Percentiles rank a stretch among this genome's conserved stretches.
Conservation (phyloP, 2,113 vertebrate genomes). For the Toxotes chatareus region DNA sequence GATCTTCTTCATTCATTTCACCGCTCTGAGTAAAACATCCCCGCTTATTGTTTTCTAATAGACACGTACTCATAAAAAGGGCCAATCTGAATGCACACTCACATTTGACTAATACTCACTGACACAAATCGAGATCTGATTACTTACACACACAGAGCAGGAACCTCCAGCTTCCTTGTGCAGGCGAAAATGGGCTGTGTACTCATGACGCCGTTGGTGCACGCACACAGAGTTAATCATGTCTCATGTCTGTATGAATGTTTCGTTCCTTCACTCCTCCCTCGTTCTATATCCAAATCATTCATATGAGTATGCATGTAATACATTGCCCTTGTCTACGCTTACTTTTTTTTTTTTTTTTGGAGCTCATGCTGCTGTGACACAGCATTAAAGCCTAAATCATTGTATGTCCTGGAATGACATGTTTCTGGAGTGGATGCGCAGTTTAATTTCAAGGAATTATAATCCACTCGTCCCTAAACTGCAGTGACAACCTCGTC, state of each 20-base stretch:
- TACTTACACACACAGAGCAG: slow-evolving; percentile 45
- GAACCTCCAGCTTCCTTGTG: slow-evolving; percentile 29
- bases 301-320: slow-evolving; percentile 10
- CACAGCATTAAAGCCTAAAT: neutral
- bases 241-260: slow-evolving; percentile 12
- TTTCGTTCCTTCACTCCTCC: slow-evolving; percentile 31
- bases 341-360: too few relatives aligned
- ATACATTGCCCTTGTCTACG: neutral
- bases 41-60: neutral
- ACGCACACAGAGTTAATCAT: slow-evolving; percentile 6
- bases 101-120: neutral
- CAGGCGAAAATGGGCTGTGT: slow-evolving; percentile 6
- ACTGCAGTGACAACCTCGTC: slow-evolving; percentile 33
- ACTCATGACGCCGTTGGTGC: slow-evolving; percentile 1
- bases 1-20: slow-evolving; percentile 19
- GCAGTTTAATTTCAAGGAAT: slow-evolving; percentile 42
- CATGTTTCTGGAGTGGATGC: neutral
- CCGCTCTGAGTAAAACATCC: slow-evolving; percentile 13
- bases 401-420: neutral
- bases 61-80: too few relatives aligned
- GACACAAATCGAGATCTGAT: slow-evolving; percentile 60
- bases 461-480: slow-evolving; percentile 25
- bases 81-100: too few relatives aligned
- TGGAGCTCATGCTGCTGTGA: neutral
- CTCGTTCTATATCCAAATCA: slow-evolving; percentile 25